Evolutionary conservation across 2,888 invertebrate species (phyloP).

Genomic region (Baccha elongata): DNA sequence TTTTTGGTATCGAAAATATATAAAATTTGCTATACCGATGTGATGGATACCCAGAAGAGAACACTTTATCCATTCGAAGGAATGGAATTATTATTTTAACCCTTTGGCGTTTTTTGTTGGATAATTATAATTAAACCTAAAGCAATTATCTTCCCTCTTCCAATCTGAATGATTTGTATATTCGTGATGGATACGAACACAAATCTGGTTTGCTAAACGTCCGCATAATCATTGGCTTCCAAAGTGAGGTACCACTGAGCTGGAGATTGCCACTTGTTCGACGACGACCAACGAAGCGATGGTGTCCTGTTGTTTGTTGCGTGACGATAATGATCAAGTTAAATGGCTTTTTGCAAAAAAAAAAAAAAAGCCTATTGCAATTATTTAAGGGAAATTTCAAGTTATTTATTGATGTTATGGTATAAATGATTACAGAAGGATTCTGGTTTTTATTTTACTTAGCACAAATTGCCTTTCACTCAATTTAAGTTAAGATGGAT

Average conservation of each 20-base stretch:
- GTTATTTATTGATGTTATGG: not conserved
- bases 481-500: not conserved
- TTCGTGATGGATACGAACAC: not conserved
- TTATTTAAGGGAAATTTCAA: constrained; percentile 19
- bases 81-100: no score
- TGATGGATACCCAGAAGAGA: not conserved
- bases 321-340: constrained; percentile 36
- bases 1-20: constrained; percentile 15
- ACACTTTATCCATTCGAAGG: constrained; percentile 31
- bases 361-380: constrained; percentile 17
- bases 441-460: not conserved
- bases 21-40: not conserved
- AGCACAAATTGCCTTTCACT: constrained; percentile 10
- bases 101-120: constrained; percentile 15
- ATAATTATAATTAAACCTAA: constrained; percentile 39
- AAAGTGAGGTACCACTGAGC: constrained; percentile 9
- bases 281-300: not conserved
- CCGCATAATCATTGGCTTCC: constrained; percentile 1
- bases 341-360: not conserved
- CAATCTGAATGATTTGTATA: not conserved
- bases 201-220: constrained; percentile 22
- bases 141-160: constrained; percentile 27
- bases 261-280: not conserved
- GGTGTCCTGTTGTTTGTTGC: constrained; percentile 1
- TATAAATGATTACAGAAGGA: not conserved